Percentiles rank a stretch among this genome's conserved stretches.
Conservation (phyloP, 2,888 invertebrate genomes). For the Leptopilina myrica region DNA sequence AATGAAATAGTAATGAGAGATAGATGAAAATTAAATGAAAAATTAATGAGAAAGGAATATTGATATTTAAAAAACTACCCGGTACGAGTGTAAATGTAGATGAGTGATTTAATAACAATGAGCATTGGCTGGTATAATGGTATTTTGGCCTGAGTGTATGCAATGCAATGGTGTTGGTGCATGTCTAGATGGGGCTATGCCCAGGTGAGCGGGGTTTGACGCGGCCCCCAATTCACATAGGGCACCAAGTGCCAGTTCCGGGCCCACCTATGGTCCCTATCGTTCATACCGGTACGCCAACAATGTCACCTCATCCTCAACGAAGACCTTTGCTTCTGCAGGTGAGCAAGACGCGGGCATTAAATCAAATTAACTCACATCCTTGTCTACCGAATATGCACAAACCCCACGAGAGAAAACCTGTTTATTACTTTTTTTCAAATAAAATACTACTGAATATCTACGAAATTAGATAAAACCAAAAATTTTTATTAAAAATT, state of each 20-base stretch:
- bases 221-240: conserved; percentile 75
- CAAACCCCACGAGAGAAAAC: conserved; percentile 7
- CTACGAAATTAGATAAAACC: not conserved
- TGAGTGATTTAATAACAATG: conserved; percentile 62
- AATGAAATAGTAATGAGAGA: too few relatives aligned
- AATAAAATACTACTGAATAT: not conserved
- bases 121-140: conserved; percentile 72
- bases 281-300: conserved; percentile 73
- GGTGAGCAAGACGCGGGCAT: conserved; percentile 82
- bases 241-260: conserved; percentile 73
- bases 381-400: conserved; percentile 47
- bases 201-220: conserved; percentile 75
- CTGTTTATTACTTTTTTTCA: not conserved
- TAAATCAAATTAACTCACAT: conserved; percentile 55
- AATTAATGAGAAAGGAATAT: conserved; percentile 11
- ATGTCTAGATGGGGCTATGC: conserved; percentile 77
- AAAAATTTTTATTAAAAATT: not conserved
- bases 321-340: conserved; percentile 90
- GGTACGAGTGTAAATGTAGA: conserved; percentile 62
- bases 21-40: too few relatives aligned
- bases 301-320: conserved; percentile 80
- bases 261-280: conserved; percentile 73
- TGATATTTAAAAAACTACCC: conserved; percentile 48
- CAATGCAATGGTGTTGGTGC: conserved; percentile 77
- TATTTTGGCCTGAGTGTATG: conserved; percentile 76